phyloP scores from a whole-genome alignment of 92 coral and sea anemone species.

The Phenganax marumi region DNA sequence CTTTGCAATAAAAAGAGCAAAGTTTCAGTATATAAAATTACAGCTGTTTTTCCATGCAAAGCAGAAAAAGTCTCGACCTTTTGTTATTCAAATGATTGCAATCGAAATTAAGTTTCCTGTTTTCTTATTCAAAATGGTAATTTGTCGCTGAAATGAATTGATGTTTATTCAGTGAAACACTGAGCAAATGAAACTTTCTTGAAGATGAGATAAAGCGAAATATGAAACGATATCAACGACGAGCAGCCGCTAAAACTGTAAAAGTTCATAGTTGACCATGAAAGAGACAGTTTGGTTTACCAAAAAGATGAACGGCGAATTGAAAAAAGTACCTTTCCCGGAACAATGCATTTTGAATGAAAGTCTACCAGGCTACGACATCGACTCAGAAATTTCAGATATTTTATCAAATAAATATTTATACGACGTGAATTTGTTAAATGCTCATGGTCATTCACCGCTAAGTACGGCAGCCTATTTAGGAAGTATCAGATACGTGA shows the following conservation, averaged over 20 bases:
- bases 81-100: slow-evolving; percentile 20
- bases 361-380: slow-evolving; percentile 76
- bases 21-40: neutral
- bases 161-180: slow-evolving; percentile 3
- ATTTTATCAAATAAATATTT: slow-evolving; percentile 51
- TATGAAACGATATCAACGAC: neutral
- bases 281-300: slow-evolving; percentile 12
- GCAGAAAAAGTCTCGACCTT: neutral
- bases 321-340: slow-evolving; percentile 52
- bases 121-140: slow-evolving; percentile 7
- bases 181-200: neutral
- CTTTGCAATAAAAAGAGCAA: neutral
- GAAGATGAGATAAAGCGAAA: neutral
- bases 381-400: slow-evolving; percentile 63
- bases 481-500: slow-evolving; percentile 66
- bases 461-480: slow-evolving; percentile 80
- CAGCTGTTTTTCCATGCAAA: neutral
- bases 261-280: neutral
- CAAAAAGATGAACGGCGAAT: slow-evolving; percentile 16
- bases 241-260: neutral
- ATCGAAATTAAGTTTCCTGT: neutral
- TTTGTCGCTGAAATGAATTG: neutral
- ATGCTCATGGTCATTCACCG: slow-evolving; percentile 76
- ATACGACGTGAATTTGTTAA: slow-evolving; percentile 65
- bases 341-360: slow-evolving; percentile 82